These are phyloP conservation scores for Oligia strigilis DNA, from an alignment of 2,888 invertebrate species.

Conservation along the genomic window DNA sequence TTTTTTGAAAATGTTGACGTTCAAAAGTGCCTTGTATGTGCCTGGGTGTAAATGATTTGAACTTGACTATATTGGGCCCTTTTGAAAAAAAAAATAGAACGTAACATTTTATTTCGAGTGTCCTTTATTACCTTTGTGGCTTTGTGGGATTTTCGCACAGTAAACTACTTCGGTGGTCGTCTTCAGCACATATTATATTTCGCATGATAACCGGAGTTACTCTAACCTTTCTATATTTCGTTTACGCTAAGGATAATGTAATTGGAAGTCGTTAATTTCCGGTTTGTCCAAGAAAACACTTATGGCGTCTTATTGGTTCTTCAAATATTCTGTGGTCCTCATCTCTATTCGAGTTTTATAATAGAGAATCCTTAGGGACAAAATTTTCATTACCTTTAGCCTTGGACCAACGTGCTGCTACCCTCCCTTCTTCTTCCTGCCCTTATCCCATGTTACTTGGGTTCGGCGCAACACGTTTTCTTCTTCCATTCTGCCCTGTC, in stretches of 20 bases:
- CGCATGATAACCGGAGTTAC: not conserved
- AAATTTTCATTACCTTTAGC: no score
- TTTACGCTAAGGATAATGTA: not conserved
- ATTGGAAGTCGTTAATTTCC: not conserved
- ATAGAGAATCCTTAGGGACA: not conserved
- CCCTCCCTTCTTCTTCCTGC: no score
- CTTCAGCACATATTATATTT: not conserved
- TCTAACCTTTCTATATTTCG: not conserved
- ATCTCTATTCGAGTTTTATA: not conserved
- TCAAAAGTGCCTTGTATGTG: not conserved
- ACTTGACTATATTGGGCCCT: no score
- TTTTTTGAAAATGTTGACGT: not conserved
- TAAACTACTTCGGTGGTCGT: not conserved
- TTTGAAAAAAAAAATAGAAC: not conserved
- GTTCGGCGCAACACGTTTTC: no score
- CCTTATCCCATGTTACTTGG: no score
- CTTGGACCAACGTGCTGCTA: not conserved
- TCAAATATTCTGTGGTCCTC: not conserved
- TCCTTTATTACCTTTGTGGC: not conserved
- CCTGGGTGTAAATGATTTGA: no score
- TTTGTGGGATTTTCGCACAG: not conserved
- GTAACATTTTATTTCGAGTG: not conserved
- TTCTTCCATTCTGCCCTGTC: no score
- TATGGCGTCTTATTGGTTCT: not conserved
- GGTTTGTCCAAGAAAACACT: not conserved